Evolutionary conservation across 1,140 invertebrate genomes (phyloP).

Genomic region (Mactra quadrangularis): DNA sequence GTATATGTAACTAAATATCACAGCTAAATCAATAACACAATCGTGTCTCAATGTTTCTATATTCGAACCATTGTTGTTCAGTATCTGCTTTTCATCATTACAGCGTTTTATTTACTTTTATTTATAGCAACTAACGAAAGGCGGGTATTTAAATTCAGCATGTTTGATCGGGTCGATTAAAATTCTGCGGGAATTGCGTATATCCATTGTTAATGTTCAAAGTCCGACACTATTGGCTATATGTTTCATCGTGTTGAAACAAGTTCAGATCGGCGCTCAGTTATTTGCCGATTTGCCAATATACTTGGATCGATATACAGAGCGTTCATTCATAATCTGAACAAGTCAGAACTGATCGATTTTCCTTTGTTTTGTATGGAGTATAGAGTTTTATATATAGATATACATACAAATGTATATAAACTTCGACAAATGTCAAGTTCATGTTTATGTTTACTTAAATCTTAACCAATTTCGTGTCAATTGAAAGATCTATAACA

Average conservation of each 20-base stretch:
- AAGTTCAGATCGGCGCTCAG: background rate
- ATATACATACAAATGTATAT: background rate
- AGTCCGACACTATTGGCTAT: constrained; percentile 16
- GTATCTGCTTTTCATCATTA: background rate
- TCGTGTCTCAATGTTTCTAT: background rate
- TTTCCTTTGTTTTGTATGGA: constrained; percentile 15
- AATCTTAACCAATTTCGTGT: no score
- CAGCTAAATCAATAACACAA: background rate
- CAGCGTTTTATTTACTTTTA: constrained; percentile 41
- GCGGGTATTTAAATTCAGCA: constrained; percentile 56
- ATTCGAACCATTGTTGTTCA: background rate
- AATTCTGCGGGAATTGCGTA: constrained; percentile 37
- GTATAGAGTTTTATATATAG: background rate
- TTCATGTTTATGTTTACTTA: background rate
- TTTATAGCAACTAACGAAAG: constrained; percentile 56
- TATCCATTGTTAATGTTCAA: constrained; percentile 2
- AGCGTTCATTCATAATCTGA: constrained; percentile 40
- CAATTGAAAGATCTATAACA: no score
- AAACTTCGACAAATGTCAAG: background rate
- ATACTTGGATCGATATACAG: background rate
- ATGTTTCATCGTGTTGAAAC: constrained; percentile 4
- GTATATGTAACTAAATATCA: no score
- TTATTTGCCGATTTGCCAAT: constrained; percentile 6
- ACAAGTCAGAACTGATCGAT: constrained; percentile 24
- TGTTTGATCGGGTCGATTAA: constrained; percentile 37